Evolutionary conservation across 2,113 vertebrate species (phyloP), one percentile per base, ranked within the genome.

Genomic region (Crotalus viridis): DNA sequence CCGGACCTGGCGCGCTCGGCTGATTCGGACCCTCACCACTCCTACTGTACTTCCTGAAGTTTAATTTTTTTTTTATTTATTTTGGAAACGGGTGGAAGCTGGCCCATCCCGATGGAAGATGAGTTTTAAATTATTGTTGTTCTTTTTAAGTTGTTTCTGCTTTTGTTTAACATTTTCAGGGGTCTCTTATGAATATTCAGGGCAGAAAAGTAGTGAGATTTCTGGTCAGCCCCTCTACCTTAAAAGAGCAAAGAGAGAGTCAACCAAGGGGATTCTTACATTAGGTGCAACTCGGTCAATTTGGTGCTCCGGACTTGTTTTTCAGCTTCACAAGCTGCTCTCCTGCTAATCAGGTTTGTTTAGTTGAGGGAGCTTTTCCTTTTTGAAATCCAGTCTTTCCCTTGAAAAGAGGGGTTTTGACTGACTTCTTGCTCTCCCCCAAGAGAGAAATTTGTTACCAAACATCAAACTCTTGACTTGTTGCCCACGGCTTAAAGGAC

Each of bases 51-150:
- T 91, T 94, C 94, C 92, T 95, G 90, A 94, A 95, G 91, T 96
- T 95, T 96, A 94, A 96, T 10, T 96, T 96, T 97, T 96, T 96
- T 97, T 96, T 97, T 8, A 97, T 97, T 97, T 97, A 97, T 97
- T 97, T 96, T 95, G 93, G 90, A 57, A 93, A 93, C 59, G 43
- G 90, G 93, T 26, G 86, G 90, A 57, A 52, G 12, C 86, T 7
- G 12, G 21, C 61, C 57, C 89, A 43, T 55, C 85, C 22, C 28
- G 12, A 24, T 15, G 28, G 87, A 88, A 51, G 56, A 88, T 43
- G 9, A 15, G 51, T 88, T 92, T 91, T 92, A 92, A 89, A 89
- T 92, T 92, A 92, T 89, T 92, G 0, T 69, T 52, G 3, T n/a
- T 46, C 19, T 22, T 55, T 57, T 59, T 10, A 4, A 89, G 88